A percentile compares a stretch with the other conserved stretches of the same genome.
Evolutionary conservation across 2,113 vertebrate genomes (phyloP).

Genomic region (Periophthalmodon schlosseri): DNA sequence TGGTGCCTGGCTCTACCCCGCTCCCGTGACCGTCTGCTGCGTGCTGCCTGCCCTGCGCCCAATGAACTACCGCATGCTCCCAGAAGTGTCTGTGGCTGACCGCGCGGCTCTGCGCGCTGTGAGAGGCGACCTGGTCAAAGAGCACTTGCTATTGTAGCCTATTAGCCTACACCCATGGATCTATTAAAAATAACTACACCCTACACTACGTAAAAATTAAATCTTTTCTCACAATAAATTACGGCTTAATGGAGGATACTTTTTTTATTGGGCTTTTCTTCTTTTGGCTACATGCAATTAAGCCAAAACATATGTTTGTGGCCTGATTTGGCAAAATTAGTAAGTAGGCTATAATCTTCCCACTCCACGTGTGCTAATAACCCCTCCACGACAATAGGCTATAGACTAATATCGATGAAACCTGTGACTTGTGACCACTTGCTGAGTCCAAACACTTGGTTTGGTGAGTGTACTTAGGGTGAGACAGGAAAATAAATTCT

Average conservation of each 20-base stretch:
- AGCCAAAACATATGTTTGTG: background rate
- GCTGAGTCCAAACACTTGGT: conserved; percentile 29
- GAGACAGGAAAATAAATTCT: conserved; percentile 38
- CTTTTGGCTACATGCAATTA: background rate
- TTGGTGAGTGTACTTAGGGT: conserved; percentile 15
- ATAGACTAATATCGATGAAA: background rate
- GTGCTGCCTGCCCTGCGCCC: background rate
- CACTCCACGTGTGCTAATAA: background rate
- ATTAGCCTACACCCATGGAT: no score
- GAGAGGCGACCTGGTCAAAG: background rate
- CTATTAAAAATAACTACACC: no score
- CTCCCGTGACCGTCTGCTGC: background rate
- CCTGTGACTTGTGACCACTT: conserved; percentile 16
- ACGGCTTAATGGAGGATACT: background rate
- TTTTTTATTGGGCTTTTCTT: background rate
- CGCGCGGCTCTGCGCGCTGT: background rate
- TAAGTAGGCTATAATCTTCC: background rate
- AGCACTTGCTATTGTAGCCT: background rate
- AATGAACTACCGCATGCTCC: background rate
- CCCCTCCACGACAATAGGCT: background rate
- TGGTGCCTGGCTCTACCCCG: background rate
- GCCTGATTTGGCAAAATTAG: background rate
- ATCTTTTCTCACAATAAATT: background rate
- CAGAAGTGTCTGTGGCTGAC: background rate
- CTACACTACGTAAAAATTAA: no score